These are phyloP conservation scores for Archaeoteleia sp. DNA, from an alignment of 2,888 invertebrate species.

Conservation along the genomic window DNA sequence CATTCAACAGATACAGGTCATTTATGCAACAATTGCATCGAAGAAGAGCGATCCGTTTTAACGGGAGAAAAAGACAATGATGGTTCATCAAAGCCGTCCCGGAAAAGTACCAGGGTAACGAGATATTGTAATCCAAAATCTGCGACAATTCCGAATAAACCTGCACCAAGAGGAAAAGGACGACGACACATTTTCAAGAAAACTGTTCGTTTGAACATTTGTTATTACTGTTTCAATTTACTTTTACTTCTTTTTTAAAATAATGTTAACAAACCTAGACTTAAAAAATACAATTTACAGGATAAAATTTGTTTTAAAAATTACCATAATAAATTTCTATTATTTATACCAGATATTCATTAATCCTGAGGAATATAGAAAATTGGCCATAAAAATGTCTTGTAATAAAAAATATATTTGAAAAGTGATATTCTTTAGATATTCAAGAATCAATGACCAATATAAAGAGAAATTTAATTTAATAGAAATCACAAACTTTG, in stretches of 20 bases:
- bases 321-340: no score
- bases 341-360: no score
- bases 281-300: no score
- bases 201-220: conserved; percentile 68
- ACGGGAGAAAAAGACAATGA: conserved; percentile 43
- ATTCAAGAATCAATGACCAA: no score
- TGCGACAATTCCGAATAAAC: conserved; percentile 61
- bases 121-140: conserved; percentile 78
- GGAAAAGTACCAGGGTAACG: conserved; percentile 79
- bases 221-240: neutral
- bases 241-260: neutral
- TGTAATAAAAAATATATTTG: no score
- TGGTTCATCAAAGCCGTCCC: conserved; percentile 74
- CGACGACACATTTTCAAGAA: conserved; percentile 87
- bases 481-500: no score
- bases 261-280: neutral
- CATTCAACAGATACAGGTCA: conserved; percentile 84
- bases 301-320: no score
- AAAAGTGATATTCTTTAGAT: no score
- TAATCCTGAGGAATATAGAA: no score
- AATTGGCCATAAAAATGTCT: no score
- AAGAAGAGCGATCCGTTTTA: conserved; percentile 73
- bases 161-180: conserved; percentile 81
- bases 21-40: conserved; percentile 85
- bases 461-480: no score